Percentiles rank a stretch among this genome's conserved stretches.
Evolutionary conservation across 2,888 invertebrate genomes (phyloP).

Genomic region (Drosophila atripex): DNA sequence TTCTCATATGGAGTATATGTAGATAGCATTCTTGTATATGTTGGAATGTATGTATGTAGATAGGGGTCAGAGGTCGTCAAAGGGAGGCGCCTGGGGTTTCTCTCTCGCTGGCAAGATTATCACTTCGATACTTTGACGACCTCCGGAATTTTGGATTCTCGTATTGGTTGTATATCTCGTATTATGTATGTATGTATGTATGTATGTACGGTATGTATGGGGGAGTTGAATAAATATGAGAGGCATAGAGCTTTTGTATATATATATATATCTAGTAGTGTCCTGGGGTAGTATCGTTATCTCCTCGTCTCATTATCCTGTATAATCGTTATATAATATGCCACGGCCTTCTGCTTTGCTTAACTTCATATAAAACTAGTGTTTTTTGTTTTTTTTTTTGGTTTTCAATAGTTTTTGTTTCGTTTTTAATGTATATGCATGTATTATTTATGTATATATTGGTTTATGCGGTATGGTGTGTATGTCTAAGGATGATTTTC

Average conservation of each 20-base stretch:
- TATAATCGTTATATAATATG: conserved; percentile 41
- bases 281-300: conserved; percentile 36
- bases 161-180: background rate
- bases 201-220: conserved; percentile 19
- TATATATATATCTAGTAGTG: conserved; percentile 4
- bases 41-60: conserved; percentile 6
- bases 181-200: conserved; percentile 33
- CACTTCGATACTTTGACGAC: too few relatives aligned
- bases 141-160: too few relatives aligned
- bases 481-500: conserved; percentile 80
- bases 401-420: background rate
- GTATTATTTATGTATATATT: conserved; percentile 43
- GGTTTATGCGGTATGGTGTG: conserved; percentile 48
- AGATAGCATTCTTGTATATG: conserved; percentile 6
- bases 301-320: conserved; percentile 15
- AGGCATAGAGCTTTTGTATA: conserved; percentile 1
- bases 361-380: conserved; percentile 50
- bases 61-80: background rate
- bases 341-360: conserved; percentile 31
- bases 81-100: too few relatives aligned
- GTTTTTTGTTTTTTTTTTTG: conserved; percentile 31
- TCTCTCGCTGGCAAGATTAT: too few relatives aligned
- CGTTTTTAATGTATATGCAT: conserved; percentile 41
- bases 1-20: conserved; percentile 13
- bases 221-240: background rate